Conservation (phyloP, 1,140 invertebrate species). For the Dendroctonus valens region DNA sequence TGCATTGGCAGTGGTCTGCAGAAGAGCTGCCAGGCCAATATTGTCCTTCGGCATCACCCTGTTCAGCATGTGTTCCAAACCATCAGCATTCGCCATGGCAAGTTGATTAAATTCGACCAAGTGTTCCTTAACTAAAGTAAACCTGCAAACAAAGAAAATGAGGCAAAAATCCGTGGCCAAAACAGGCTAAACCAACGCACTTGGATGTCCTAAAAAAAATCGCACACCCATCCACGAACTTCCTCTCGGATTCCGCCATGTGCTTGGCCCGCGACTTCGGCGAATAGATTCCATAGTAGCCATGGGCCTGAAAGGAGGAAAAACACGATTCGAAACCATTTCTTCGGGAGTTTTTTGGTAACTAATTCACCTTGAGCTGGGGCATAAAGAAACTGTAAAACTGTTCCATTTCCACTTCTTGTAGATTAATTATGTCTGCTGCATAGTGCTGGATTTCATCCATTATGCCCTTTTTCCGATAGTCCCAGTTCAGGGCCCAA, state of each 20-base stretch:
- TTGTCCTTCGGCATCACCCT: constrained; percentile 99
- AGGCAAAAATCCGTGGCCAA: neutral
- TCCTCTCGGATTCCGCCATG: constrained; percentile 94
- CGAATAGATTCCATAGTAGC: constrained; percentile 98
- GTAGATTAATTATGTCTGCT: constrained; percentile 96
- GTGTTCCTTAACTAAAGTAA: constrained; percentile 91
- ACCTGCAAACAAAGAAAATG: constrained; percentile 62
- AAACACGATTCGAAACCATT: neutral
- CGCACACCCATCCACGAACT: constrained; percentile 98
- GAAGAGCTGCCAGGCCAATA: constrained; percentile 91
- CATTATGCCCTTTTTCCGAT: constrained; percentile 96
- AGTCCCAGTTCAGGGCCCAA: constrained; percentile 98
- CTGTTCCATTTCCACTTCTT: constrained; percentile 99
- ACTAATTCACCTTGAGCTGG: constrained; percentile 68
- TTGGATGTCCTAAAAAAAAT: constrained; percentile 95
- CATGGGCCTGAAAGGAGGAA: constrained; percentile 60
- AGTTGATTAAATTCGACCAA: constrained; percentile 97
- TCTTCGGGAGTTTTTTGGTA: neutral
- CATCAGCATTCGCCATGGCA: constrained; percentile 97
- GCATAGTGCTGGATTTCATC: constrained; percentile 94
- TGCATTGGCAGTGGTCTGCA: constrained; percentile 90
- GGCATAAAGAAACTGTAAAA: constrained; percentile 97
- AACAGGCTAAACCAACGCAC: constrained; percentile 54
- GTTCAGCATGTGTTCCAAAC: constrained; percentile 98
- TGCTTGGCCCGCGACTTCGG: constrained; percentile 98